Conservation (phyloP, 2,888 invertebrate genomes). For the Tuta absoluta region DNA sequence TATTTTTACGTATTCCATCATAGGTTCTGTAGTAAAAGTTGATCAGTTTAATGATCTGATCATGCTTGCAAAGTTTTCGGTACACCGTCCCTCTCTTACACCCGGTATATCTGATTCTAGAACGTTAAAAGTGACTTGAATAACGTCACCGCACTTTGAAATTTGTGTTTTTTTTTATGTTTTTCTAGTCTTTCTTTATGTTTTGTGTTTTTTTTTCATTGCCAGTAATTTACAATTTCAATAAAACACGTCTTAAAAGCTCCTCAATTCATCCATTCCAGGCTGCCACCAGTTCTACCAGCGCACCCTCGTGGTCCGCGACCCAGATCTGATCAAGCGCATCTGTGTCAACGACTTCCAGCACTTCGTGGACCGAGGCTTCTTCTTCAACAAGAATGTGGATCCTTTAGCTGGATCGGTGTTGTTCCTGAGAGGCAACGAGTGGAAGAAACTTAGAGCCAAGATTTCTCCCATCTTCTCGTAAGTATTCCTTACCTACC, state of each 20-base stretch:
- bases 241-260: not conserved
- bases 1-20: too few relatives aligned
- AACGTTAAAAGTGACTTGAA: too few relatives aligned
- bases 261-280: conserved; percentile 43
- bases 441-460: conserved; percentile 68
- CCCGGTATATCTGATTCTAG: too few relatives aligned
- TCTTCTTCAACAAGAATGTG: conserved; percentile 71
- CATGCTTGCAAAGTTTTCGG: too few relatives aligned
- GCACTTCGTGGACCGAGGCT: conserved; percentile 73
- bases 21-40: too few relatives aligned
- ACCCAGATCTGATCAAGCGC: conserved; percentile 68
- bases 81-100: too few relatives aligned
- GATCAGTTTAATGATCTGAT: too few relatives aligned
- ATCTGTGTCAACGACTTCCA: conserved; percentile 76
- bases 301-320: conserved; percentile 70
- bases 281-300: conserved; percentile 75
- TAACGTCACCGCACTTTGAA: too few relatives aligned
- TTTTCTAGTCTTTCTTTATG: too few relatives aligned
- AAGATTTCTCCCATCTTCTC: conserved; percentile 77
- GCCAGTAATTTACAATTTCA: too few relatives aligned
- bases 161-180: too few relatives aligned
- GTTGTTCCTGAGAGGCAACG: conserved; percentile 68
- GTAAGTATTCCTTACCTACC: conserved; percentile 50
- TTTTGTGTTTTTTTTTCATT: too few relatives aligned
- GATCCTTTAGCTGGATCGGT: conserved; percentile 74